Evolutionary conservation across 2,113 vertebrate genomes (phyloP), one percentile per base, ranked within the genome.

Genomic region (Brachyhypopomus occidentalis): DNA sequence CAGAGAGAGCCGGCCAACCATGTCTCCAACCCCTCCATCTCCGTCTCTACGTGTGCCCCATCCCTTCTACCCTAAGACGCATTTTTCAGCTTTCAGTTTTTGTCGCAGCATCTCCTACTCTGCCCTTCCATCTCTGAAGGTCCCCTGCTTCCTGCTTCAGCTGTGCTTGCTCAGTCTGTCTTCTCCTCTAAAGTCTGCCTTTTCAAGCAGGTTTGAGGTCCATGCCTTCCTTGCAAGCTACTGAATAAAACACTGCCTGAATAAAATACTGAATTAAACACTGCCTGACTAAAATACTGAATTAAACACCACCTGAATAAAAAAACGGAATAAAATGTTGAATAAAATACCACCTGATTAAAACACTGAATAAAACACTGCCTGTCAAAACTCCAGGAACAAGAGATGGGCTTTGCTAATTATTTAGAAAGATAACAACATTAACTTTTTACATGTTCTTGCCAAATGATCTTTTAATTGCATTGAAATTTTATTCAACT

Each of bases 381-480:
- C 34, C 69, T 60, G 38, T 80, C 36, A 75, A 59, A 69, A n/a
- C 36, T 62, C 25, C 25, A 23, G 16, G 11, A 48, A 48, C 5
- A 34, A 19, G 52, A 58, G 48, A 77, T 77, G 62, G 25, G 25
- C 41, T 73, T 63, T 72, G 4, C 19, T 23, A 1, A 14, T 36
- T 60, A 22, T 36, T 79, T 79, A 48, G 64, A 81, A 75, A 38
- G 66, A 67, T 34, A 80, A 17, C 25, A n/a, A 62, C 71, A 75
- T 75, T 81, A 70, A 59, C 58, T 60, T 69, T 60, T 75, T 41
- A 76, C 34, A 81, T 60, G 72, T 58, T 62, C 45, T 76, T 76
- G 83, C 56, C 27, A 62, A 45, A 77, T 73, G 30, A n/a, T n/a
- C 4, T 16, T 84, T 76, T 81, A 78, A 74, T 84, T 60, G 38